Percentiles rank a stretch among this genome's conserved stretches.
Conservation (phyloP, 2,888 invertebrate genomes). For the Cactoblastis cactorum region DNA sequence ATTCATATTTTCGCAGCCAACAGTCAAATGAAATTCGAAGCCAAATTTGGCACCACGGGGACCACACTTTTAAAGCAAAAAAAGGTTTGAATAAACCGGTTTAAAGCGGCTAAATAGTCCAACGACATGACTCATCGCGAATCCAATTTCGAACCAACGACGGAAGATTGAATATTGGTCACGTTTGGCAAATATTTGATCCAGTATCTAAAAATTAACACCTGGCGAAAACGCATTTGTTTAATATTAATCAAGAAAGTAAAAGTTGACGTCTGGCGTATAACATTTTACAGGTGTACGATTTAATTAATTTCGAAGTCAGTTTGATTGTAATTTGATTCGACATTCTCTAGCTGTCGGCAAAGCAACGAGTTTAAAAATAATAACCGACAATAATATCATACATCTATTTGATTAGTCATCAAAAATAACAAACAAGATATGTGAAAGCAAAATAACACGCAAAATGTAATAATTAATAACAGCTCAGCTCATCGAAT, state of each 20-base stretch:
- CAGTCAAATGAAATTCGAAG: neutral
- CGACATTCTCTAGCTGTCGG: neutral
- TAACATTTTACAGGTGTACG: slow-evolving; percentile 1
- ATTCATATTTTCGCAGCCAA: neutral
- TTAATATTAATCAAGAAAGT: slow-evolving; percentile 8
- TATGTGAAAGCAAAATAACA: no score
- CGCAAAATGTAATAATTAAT: no score
- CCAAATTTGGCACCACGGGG: neutral
- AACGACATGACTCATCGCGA: slow-evolving; percentile 13
- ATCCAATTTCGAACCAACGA: slow-evolving; percentile 4
- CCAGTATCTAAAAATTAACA: slow-evolving; percentile 2
- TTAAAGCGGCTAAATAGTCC: slow-evolving; percentile 9
- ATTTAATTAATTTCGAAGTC: neutral
- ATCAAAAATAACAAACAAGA: no score
- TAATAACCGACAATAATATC: neutral
- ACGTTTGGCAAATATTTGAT: slow-evolving; percentile 8
- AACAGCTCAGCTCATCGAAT: no score
- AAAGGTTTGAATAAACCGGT: slow-evolving; percentile 1
- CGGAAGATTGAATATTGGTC: slow-evolving; percentile 3
- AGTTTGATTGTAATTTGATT: slow-evolving; percentile 3
- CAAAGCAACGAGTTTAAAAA: neutral
- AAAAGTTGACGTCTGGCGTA: slow-evolving; percentile 7
- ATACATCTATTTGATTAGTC: no score
- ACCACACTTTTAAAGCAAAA: neutral
- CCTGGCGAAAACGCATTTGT: slow-evolving; percentile 1